Base-by-base conservation (phyloP, 2,797 vertebrate genomes). In the Gymnodraco acuticeps region DNA sequence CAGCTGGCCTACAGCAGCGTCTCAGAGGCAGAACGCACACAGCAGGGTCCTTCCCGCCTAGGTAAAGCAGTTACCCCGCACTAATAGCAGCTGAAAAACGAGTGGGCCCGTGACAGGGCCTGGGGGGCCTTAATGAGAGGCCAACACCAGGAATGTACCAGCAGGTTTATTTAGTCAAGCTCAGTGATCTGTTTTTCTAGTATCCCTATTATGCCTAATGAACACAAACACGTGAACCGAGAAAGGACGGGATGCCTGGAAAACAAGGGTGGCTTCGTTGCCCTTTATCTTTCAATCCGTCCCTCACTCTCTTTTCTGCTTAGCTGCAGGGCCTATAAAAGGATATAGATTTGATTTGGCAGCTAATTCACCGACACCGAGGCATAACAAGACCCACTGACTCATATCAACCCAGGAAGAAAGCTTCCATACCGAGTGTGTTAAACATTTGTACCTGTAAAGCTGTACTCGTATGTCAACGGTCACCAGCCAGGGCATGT, bases 151-250 rank as follows among this genome's bases (percentile, higher is more conserved):
- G 90, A 94, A 92, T 93, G 88, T 82, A 88, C 51, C 43, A 47
- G 77, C 78, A 77, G 88, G 89, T 93, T 93, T 94, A 93, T 94
- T 95, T 95, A 77, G 84, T 89, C 87, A 91, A 86, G 86, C 86
- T 75, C 88, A 80, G 80, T 86, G 89, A 93, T 94, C 87, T 92
- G 92, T 92, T 94, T 92, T 93, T 91, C 85, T 89, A 91, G 81
- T 84, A 92, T 91, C 88, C 85, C 80, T 88, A 89, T 91, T 92
- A 89, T 92, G 77, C 64, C 87, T 92, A 91, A 93, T 92, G 89
- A 92, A 92, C 83, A 89, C 87, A 92, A 91, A 84, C 84, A 80
- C 84, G 72, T 14, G 42, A 53, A 70, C 48, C 59, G 3, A 87
- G 82, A 80, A 75, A 58, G 73, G 71, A 78, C 63, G 42, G 69